Base-by-base conservation (phyloP, 2,797 vertebrate genomes). In the Prunella strophiata region DNA sequence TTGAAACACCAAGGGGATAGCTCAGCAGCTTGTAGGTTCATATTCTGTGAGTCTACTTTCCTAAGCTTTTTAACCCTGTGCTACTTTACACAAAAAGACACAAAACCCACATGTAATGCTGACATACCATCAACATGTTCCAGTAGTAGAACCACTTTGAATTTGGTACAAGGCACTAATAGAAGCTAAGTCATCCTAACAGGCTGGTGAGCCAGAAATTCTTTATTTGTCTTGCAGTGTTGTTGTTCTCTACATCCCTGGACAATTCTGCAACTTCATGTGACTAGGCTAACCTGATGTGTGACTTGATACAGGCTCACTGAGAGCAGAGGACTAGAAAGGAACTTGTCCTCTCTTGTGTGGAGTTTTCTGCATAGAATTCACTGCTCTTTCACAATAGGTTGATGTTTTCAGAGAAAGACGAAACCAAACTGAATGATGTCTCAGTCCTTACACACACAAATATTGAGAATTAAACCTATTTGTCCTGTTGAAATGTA, bases 401-500 rank as follows among this genome's bases (percentile, higher is more conserved):
- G 32, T 61, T 87, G 71, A 34, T 63, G 51, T 75, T 90, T 93
- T 92, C 88, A 92, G 74, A 85, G 38, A 93, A 85, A 95, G 79
- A 54, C 26, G 36, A 91, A 93, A 88, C 42, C 30, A 47, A 78
- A 22, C 22, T 13, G 13, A 79, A 96, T 71, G 57, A 73, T 75
- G 45, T 70, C 58, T 78, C 51, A 27, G 20, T 65, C 51, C 18
- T 72, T 91, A 7, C 43, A 50, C 30, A 89, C 72, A 91, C 38
- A 67, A 85, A 74, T 85, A 87, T 29, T 2, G 34, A 66, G 45
- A 93, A 89, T 63, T 22, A 95, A 95, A 92, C 22, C 20, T 61
- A 61, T 88, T 81, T 94, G 54, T 88, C 68, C 78, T 18, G 34
- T 79, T 84, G 66, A 96, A 97, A 94, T 84, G n/a, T 38, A 79